Evolutionary conservation across 2,797 vertebrate species (phyloP).

Genomic region (Meda fulgida): DNA sequence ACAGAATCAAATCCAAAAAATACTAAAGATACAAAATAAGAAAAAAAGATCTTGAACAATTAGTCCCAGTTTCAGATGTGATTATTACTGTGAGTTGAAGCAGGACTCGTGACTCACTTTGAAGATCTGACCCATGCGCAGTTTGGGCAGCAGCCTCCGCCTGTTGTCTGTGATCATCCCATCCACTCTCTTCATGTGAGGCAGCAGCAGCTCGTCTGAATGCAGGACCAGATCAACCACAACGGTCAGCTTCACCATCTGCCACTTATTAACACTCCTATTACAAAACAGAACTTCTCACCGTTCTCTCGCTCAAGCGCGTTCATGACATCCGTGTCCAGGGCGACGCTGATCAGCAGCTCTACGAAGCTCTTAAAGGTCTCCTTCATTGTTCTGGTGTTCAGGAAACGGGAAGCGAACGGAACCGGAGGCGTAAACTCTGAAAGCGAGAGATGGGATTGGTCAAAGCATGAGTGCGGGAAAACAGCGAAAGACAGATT

Average conservation of each 20-base stretch:
- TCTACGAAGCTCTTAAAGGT: conserved; percentile 97
- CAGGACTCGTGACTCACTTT: conserved; percentile 79
- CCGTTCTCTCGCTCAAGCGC: conserved; percentile 92
- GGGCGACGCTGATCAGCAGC: conserved; percentile 89
- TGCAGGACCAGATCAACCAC: conserved; percentile 34
- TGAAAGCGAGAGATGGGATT: conserved; percentile 64
- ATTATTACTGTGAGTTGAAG: conserved; percentile 3
- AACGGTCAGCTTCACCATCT: neutral
- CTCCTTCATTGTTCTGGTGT: conserved; percentile 97
- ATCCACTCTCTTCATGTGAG: conserved; percentile 95
- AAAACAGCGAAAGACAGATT: neutral
- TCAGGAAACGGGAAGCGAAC: conserved; percentile 88
- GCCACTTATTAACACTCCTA: neutral
- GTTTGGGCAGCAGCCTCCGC: conserved; percentile 90
- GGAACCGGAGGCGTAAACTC: conserved; percentile 86
- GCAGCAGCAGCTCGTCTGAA: conserved; percentile 93
- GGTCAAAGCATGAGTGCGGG: neutral
- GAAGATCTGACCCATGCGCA: conserved; percentile 89
- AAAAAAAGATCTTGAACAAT: neutral
- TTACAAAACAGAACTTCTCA: conserved; percentile 64
- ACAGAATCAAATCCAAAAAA: neutral
- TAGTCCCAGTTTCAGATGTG: neutral
- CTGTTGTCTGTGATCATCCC: conserved; percentile 94
- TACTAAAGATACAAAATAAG: neutral
- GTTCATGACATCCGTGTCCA: conserved; percentile 92